phyloP scores from a whole-genome alignment of 2,113 vertebrate genomes.

The Sinocyclocheilus maitianheensis region DNA sequence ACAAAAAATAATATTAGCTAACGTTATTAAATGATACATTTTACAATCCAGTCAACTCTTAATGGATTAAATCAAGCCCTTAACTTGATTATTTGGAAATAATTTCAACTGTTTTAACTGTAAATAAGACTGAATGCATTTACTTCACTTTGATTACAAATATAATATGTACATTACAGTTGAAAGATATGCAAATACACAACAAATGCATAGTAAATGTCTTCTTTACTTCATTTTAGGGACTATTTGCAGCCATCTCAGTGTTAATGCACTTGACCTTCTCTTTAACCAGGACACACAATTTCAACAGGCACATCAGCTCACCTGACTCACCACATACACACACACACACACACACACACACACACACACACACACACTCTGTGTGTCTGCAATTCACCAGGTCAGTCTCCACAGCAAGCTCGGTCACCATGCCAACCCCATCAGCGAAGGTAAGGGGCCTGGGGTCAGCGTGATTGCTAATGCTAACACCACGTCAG shows the following conservation, averaged over 20 bases:
- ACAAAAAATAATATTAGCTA: too few relatives aligned
- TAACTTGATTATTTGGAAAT: too few relatives aligned
- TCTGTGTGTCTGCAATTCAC: not conserved
- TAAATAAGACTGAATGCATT: too few relatives aligned
- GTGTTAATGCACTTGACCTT: not conserved
- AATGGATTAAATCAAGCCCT: too few relatives aligned
- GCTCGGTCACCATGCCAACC: conserved; percentile 20
- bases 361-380: not conserved
- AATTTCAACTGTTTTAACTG: too few relatives aligned
- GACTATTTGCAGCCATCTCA: not conserved
- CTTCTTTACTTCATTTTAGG: too few relatives aligned
- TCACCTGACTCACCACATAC: not conserved
- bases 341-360: too few relatives aligned
- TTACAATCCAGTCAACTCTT: too few relatives aligned
- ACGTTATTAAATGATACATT: too few relatives aligned
- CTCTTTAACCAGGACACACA: not conserved
- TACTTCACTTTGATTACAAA: too few relatives aligned
- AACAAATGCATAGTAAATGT: not conserved
- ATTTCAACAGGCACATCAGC: not conserved
- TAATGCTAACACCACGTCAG: not conserved
- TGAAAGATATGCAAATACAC: too few relatives aligned
- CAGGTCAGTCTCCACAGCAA: conserved; percentile 13
- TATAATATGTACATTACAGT: too few relatives aligned
- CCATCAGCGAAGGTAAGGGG: conserved; percentile 8
- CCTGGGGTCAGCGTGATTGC: not conserved